Base-by-base conservation (phyloP, 2,113 vertebrate genomes). In the Hepsetus odoe region DNA sequence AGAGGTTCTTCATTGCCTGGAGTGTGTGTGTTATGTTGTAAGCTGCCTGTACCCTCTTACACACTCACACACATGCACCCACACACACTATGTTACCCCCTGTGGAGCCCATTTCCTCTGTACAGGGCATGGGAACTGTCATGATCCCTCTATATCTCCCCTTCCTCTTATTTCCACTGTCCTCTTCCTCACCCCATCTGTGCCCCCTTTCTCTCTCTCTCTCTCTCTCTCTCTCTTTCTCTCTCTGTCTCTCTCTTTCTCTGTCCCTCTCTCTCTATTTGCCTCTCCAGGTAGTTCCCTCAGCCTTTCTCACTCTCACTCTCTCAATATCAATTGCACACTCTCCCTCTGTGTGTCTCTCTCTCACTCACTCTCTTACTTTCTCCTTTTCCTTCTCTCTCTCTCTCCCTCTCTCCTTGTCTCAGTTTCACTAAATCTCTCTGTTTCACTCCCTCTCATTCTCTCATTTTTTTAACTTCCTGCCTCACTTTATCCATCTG, bases 401-500 rank as follows among this genome's bases (percentile, higher is more conserved):
- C 79, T 75, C 83, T 49, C 66, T 38, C 83, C 55, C 79, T 61
- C 0, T 91, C 90, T 53, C 42, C 3, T 26, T 42, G 67, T 74
- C 66, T 70, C 44, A 74, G 28, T 70, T 46, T 75, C 46, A 56
- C 55, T 64, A 24, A 32, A 74, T 86, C 42, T 67, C 30, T 59
- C 28, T 62, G 42, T 81, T 56, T 64, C 65, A 35, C 51, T 62
- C 51, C 30, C 30, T 67, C 62, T 28, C 64, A 14, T 30, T 68
- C 49, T 72, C 33, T 75, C 71, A 42, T 65, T 46, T 74, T 12
- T 83, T 88, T 86, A 89, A 91, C 91, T 92, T 91, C 89, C 90
- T 92, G 85, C 83, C 86, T 91, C 77, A 14, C 69, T 72, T 67
- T 84, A 74, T 85, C 93, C 95, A 97, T 96, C 96, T 98, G 96